Evolutionary conservation across 2,797 vertebrate species (phyloP).

Genomic region (Rhynchotus rufescens): DNA sequence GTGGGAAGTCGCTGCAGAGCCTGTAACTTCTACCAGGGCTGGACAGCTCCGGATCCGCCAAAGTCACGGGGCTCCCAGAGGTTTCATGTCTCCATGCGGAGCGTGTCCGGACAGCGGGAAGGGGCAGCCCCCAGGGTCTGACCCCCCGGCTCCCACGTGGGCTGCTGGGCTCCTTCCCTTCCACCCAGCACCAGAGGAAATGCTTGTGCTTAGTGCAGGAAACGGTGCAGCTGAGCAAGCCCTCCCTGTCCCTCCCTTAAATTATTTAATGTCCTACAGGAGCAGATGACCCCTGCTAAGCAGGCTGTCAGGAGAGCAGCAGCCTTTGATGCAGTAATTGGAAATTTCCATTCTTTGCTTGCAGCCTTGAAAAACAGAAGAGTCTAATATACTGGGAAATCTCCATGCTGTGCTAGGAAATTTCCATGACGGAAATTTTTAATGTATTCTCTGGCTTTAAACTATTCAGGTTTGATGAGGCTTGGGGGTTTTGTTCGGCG

Average conservation of each 20-base stretch:
- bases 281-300: slow-evolving; percentile 81
- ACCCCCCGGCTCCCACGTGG: neutral
- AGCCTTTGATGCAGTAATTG: slow-evolving; percentile 83
- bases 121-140: neutral
- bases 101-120: neutral
- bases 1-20: neutral
- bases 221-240: slow-evolving; percentile 17
- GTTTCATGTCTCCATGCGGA: neutral
- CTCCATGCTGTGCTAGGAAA: slow-evolving; percentile 81
- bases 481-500: slow-evolving; percentile 38
- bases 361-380: slow-evolving; percentile 79
- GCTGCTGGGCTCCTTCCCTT: neutral
- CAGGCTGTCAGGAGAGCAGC: slow-evolving; percentile 80
- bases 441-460: slow-evolving; percentile 77
- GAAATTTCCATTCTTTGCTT: slow-evolving; percentile 87
- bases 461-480: slow-evolving; percentile 67
- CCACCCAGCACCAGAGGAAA: slow-evolving; percentile 54
- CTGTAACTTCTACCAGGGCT: neutral
- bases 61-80: neutral
- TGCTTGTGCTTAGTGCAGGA: neutral
- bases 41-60: neutral
- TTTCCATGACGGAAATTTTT: slow-evolving; percentile 84
- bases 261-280: slow-evolving; percentile 80
- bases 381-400: slow-evolving; percentile 80
- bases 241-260: slow-evolving; percentile 74